Percentiles rank a stretch among this genome's conserved stretches.
These are phyloP conservation scores for Apomyelois bistriatella DNA, from an alignment of 2,888 invertebrate species.

Conservation along the genomic window DNA sequence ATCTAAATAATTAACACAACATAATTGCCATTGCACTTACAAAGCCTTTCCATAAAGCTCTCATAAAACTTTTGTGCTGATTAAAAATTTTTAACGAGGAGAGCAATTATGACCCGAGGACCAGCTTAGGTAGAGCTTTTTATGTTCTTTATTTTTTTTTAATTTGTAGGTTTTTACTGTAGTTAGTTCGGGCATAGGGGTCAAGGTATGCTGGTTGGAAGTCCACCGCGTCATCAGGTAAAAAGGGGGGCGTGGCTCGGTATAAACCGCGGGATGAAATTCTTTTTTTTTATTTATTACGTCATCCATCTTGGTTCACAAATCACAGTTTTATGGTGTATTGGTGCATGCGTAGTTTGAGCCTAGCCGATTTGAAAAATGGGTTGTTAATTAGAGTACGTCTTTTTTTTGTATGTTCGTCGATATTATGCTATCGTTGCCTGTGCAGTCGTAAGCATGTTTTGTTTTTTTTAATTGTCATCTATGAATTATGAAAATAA, in stretches of 20 bases:
- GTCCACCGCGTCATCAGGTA: slow-evolving; percentile 52
- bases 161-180: background rate
- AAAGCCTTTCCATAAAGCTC: slow-evolving; percentile 58
- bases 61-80: slow-evolving; percentile 66
- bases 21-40: slow-evolving; percentile 55
- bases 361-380: background rate
- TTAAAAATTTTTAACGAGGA: slow-evolving; percentile 69
- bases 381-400: too few relatives aligned
- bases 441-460: background rate
- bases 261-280: slow-evolving; percentile 58
- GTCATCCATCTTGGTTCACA: slow-evolving; percentile 11
- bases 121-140: slow-evolving; percentile 30
- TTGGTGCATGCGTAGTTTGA: background rate
- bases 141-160: background rate
- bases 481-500: too few relatives aligned
- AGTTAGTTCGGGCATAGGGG: slow-evolving; percentile 16
- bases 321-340: slow-evolving; percentile 9
- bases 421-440: background rate
- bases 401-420: background rate
- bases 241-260: slow-evolving; percentile 57
- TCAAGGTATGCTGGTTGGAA: slow-evolving; percentile 16
- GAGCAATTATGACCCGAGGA: slow-evolving; percentile 50
- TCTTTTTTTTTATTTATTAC: slow-evolving; percentile 25
- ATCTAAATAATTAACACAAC: slow-evolving; percentile 39
- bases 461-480: too few relatives aligned